Percentiles rank a stretch among this genome's conserved stretches.
Conservation (phyloP, 2,888 invertebrate species). For the Lissocephala sabroskyi region DNA sequence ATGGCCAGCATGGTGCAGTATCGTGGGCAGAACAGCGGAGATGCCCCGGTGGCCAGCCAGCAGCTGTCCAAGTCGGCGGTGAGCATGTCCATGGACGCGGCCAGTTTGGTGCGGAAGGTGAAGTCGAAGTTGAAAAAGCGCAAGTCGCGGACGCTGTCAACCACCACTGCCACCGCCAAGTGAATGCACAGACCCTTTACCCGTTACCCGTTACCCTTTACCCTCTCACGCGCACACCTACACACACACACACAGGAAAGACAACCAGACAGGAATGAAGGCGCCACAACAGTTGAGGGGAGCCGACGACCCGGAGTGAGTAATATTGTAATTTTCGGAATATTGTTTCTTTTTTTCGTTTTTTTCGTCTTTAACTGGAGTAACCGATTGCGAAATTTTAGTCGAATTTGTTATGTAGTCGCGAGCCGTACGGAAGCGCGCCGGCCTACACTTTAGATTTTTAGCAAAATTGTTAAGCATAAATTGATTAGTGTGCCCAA, state of each 20-base stretch:
- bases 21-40: conserved; percentile 6
- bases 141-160: conserved; percentile 33
- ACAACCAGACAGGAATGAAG: too few species aligned
- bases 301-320: background rate
- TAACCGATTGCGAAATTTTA: conserved; percentile 31
- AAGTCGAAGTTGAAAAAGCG: conserved; percentile 68
- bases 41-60: too few species aligned
- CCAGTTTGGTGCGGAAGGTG: conserved; percentile 69
- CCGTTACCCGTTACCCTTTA: too few species aligned
- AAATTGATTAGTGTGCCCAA: background rate
- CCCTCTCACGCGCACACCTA: background rate
- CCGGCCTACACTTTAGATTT: background rate
- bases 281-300: too few species aligned
- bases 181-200: background rate
- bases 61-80: conserved; percentile 8
- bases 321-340: background rate
- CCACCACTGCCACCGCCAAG: conserved; percentile 14
- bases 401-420: conserved; percentile 19
- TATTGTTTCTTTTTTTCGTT: background rate
- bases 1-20: conserved; percentile 19
- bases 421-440: too few species aligned
- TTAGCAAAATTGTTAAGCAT: background rate
- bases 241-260: background rate
- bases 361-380: background rate
- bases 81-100: conserved; percentile 72